These are phyloP conservation scores for Baryphthengus martii DNA, from an alignment of 2,113 vertebrate genomes.

Conservation along the genomic window DNA sequence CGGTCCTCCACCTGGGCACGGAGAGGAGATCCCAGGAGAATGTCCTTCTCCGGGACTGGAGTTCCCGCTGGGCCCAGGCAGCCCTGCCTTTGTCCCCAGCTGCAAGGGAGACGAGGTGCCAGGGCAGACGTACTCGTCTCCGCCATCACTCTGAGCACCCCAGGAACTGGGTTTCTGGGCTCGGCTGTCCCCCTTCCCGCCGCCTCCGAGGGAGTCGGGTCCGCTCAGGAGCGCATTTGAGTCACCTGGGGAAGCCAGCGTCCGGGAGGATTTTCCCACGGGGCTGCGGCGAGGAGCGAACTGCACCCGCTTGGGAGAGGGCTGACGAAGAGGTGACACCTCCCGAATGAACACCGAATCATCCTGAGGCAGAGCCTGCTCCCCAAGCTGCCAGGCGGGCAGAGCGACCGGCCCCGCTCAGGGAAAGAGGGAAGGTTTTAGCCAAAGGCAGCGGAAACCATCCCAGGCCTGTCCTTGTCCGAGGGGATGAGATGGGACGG, in stretches of 20 bases:
- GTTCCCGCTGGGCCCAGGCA: neutral
- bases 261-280: constrained; percentile 39
- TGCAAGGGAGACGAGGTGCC: rapidly evolving
- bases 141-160: rapidly evolving
- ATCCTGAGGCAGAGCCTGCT: neutral
- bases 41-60: rapidly evolving
- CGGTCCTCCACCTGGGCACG: no score
- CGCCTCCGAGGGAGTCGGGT: rapidly evolving
- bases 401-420: rapidly evolving
- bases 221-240: neutral
- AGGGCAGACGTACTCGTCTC: rapidly evolving
- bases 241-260: neutral
- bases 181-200: neutral
- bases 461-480: rapidly evolving
- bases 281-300: neutral
- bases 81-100: neutral
- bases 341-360: neutral
- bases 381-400: neutral
- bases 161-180: rapidly evolving
- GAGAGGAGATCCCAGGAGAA: rapidly evolving
- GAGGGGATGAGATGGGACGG: neutral
- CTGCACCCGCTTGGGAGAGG: neutral
- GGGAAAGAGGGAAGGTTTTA: neutral
- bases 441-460: neutral
- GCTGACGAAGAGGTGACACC: constrained; percentile 45